Evolutionary conservation across 1,140 invertebrate genomes (phyloP).

Genomic region (Pseudomyrmex concolor): DNA sequence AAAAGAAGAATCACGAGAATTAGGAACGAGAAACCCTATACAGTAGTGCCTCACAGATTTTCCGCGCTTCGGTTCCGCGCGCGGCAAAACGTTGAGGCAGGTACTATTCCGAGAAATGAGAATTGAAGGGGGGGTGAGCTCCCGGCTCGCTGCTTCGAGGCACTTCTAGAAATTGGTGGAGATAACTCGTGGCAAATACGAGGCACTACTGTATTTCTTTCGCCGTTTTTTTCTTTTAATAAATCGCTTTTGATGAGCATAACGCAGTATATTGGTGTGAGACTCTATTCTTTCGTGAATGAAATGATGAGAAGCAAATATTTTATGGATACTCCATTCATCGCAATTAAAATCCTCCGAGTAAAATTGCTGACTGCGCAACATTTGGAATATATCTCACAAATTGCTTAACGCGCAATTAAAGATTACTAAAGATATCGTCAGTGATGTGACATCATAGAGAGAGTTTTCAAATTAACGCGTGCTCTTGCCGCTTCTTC

Average conservation of each 20-base stretch:
- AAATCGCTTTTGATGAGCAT: not conserved
- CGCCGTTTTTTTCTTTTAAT: not conserved
- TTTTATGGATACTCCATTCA: not conserved
- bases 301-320: constrained; percentile 16
- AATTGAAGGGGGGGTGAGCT: no score
- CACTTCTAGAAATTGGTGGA: no score
- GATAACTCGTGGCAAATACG: no score
- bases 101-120: no score
- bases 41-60: no score
- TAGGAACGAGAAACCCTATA: constrained; percentile 3
- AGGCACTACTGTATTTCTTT: constrained; percentile 40
- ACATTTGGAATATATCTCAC: not conserved
- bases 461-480: not conserved
- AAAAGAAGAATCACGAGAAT: not conserved
- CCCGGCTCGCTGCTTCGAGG: no score
- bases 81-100: no score
- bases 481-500: not conserved
- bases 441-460: not conserved
- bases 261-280: not conserved
- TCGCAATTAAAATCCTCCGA: not conserved
- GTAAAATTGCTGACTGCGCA: not conserved
- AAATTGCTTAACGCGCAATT: not conserved
- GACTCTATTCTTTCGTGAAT: not conserved
- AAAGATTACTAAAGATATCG: not conserved
- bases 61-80: no score